Percentiles rank a stretch among this genome's conserved stretches.
These are phyloP conservation scores for Anthopleura sola DNA, from an alignment of 64 coral and sea anemone species.

Conservation along the genomic window DNA sequence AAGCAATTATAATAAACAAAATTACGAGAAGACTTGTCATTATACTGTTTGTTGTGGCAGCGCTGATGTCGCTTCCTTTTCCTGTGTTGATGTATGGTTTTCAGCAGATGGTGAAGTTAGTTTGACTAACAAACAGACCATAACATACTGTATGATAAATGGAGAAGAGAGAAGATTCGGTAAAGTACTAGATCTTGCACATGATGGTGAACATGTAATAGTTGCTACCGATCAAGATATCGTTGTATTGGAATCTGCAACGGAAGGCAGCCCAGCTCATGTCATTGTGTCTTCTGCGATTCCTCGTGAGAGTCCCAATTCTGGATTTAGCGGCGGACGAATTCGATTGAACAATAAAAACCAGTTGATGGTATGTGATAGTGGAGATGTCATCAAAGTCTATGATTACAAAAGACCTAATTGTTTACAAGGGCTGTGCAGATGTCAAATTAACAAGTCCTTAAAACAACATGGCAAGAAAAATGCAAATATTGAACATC, in stretches of 20 bases:
- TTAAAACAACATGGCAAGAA: background rate
- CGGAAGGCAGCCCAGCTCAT: constrained; percentile 44
- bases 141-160: constrained; percentile 55
- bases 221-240: constrained; percentile 43
- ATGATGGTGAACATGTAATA: constrained; percentile 73
- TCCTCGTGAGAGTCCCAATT: too few relatives aligned
- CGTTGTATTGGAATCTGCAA: constrained; percentile 55
- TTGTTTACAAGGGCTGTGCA: background rate
- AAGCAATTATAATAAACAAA: too few relatives aligned
- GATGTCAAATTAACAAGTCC: background rate
- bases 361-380: constrained; percentile 68
- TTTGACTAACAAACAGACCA: constrained; percentile 28
- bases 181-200: constrained; percentile 17
- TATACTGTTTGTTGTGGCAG: background rate
- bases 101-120: constrained; percentile 28
- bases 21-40: too few relatives aligned
- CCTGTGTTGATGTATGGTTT: constrained; percentile 22
- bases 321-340: background rate
- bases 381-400: constrained; percentile 27
- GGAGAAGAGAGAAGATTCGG: constrained; percentile 42
- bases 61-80: background rate
- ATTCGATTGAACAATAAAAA: constrained; percentile 45
- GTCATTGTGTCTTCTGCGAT: constrained; percentile 46
- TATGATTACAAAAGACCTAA: constrained; percentile 6
- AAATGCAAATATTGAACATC: background rate